Conservation (phyloP, 2,113 vertebrate species). For the Pluvianellus socialis region DNA sequence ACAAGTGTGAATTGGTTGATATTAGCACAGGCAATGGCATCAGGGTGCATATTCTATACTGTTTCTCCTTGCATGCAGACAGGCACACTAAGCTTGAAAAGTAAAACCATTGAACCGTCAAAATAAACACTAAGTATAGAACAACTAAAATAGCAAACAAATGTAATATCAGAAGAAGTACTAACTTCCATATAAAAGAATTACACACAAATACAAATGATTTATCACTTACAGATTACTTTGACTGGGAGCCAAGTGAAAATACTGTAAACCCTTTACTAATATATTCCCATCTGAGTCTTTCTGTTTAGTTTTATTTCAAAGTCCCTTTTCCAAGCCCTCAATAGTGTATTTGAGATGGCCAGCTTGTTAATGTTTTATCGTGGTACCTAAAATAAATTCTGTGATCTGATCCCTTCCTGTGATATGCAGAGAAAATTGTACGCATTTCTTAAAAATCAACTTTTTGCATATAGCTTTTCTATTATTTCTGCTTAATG, state of each 20-base stretch:
- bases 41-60: neutral
- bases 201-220: neutral
- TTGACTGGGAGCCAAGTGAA: neutral
- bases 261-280: neutral
- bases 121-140: neutral
- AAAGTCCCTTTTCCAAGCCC: neutral
- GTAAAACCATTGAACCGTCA: neutral
- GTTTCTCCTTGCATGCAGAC: neutral
- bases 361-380: neutral
- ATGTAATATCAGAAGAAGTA: neutral
- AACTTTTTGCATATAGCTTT: neutral
- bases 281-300: neutral
- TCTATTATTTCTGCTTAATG: neutral
- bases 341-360: neutral
- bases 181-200: neutral
- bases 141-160: neutral
- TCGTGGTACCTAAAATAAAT: neutral
- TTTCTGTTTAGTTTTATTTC: neutral
- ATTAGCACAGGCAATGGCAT: neutral
- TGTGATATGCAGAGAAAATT: neutral
- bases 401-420: neutral
- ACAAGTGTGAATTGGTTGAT: neutral
- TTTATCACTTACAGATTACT: neutral
- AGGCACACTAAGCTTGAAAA: neutral
- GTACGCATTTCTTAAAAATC: neutral